Evolutionary conservation across 2,888 invertebrate species (phyloP), one percentile per base, ranked within the genome.

Genomic region (Chrysina gloriosa): DNA sequence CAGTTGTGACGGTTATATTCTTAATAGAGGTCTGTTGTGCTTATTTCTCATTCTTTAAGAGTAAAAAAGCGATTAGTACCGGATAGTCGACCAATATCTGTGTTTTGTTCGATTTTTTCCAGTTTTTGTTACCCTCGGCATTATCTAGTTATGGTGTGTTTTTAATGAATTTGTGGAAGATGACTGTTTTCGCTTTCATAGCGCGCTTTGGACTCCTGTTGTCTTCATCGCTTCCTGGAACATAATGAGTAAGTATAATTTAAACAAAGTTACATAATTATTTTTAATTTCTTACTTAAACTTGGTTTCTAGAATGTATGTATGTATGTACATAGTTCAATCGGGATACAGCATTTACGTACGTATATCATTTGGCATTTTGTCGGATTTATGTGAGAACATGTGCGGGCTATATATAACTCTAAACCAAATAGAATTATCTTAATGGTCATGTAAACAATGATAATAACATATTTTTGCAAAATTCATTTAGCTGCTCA

Each of bases 141-240:
- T 21, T 69, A 31, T 65, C 65, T 31, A 39, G 48, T 36, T 69
- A 69, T 25, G 69, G 65, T 61, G 69, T 69, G 19, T 69, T 69
- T 69, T 69, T 31, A 64, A 65, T 52, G 69, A 65, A 21, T 65
- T 69, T 42, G 65, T 69, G 7, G 69, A 65, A 27, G 61, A 65
- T 29, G 65, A 64, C 16, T 65, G 61, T 50, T 69, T 65, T 23
- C 47, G 23, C 4, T 65, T 69, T 42, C 61, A 69, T 25, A 42
- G 52, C 42, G 69, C 69, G 4, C 48, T 69, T 9, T 69, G 69
- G 69, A 69, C 69, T n/a, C 69, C 69, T 16, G 65, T 69, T 4
- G 65, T 65, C 34, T 69, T 61, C 42, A 63, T 65, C 31, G 65
- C 65, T 7, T 69, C 65, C 23, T 69, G 64, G 42, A 69, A 69